Evolutionary conservation across 2,113 vertebrate genomes (phyloP), one percentile per base, ranked within the genome.

Genomic region (Hippocampus mohnikei): DNA sequence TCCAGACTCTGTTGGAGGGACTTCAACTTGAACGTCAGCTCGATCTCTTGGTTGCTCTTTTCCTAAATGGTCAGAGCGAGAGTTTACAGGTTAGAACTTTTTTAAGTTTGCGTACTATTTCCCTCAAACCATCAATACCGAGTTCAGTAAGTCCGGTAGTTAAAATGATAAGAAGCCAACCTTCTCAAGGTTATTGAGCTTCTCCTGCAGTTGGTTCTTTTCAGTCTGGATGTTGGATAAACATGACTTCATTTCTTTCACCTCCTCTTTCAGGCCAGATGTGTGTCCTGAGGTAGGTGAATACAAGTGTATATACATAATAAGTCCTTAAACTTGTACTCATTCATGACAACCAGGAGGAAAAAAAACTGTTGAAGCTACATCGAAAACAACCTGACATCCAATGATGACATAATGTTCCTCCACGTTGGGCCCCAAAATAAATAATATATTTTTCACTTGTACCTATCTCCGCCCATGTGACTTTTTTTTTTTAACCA

Each of bases 11-110:
- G 96, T 86, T 98, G 96, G 76, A 95, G 88, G 20, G 94, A 93
- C 93, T 96, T 98, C 53, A 98, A 92, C 88, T 96, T 96, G 77
- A 97, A 98, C 0, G 94, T 96, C 91, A 96, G 91, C 75, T 99
- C 95, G 67, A 99, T 98, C 92, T 98, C 97, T 90, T 95, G 94
- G 81, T 96, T 98, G 89, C 88, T 96, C 82, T 96, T 98, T 84
- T 95, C 95, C 97, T 99, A 72, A 64, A 82, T 6, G 76, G 40
- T 78, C 53, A 83, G 53, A 42, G 40, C 3, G 33, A 25, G 21
- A 25, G 11, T 71, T 40, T 15, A 8, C 2, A n/a, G 25, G 20
- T 16, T 23, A 16, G 18, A 11, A 48, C n/a, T 42, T 66, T 18
- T 23, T 7, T 37, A 37, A 37, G 5, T 25, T 27, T 37, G 33